These are phyloP conservation scores for Pipa parva DNA, from an alignment of 2,113 vertebrate species.

Conservation along the genomic window DNA sequence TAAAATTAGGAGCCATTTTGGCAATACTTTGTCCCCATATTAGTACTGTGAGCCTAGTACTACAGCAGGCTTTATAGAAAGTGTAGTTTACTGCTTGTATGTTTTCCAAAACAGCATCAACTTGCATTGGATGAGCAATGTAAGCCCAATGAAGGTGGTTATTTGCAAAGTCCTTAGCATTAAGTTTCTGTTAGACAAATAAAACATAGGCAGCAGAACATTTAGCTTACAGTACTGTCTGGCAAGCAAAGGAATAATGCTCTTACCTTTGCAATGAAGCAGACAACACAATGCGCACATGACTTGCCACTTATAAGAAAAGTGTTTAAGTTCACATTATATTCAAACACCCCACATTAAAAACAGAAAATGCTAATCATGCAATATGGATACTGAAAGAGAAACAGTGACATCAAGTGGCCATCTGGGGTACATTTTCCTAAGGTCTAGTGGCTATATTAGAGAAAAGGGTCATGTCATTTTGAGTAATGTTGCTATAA, in stretches of 20 bases:
- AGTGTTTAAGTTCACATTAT: constrained; percentile 34
- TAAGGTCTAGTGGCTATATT: too few species aligned
- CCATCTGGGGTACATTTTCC: too few species aligned
- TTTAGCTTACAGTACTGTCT: constrained; percentile 19
- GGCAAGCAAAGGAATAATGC: constrained; percentile 16
- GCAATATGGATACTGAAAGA: not conserved
- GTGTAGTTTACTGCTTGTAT: too few species aligned
- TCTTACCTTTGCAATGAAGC: constrained; percentile 25
- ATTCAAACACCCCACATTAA: not conserved
- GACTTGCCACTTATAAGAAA: constrained; percentile 21
- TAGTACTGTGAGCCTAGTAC: too few species aligned
- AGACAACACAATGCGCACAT: constrained; percentile 8
- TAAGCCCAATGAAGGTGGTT: not conserved
- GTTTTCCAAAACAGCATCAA: too few species aligned
- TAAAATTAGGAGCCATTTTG: too few species aligned
- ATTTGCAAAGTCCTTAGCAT: not conserved
- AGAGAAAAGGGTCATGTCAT: too few species aligned
- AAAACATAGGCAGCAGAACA: not conserved
- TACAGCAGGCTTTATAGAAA: too few species aligned
- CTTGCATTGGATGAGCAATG: too few species aligned
- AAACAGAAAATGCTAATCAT: not conserved
- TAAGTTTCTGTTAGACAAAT: not conserved
- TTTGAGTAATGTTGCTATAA: too few species aligned
- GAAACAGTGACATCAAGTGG: constrained; percentile 37
- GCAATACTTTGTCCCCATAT: too few species aligned